These are phyloP conservation scores for Samia ricini DNA, from an alignment of 1,140 invertebrate genomes.

Conservation along the genomic window DNA sequence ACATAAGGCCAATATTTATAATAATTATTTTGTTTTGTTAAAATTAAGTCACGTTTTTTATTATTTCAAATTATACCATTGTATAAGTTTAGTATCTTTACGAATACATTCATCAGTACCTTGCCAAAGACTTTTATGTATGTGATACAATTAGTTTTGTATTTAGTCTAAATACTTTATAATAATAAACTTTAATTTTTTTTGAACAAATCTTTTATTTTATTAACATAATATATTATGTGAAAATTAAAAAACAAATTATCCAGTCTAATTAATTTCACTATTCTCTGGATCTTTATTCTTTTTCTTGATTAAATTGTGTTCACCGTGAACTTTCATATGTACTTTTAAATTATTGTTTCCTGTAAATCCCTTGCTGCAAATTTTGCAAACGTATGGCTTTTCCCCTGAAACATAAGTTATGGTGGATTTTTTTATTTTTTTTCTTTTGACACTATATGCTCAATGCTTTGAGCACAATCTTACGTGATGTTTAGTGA, in stretches of 20 bases:
- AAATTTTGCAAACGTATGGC: conserved; percentile 59
- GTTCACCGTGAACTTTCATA: conserved; percentile 62
- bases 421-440: background rate
- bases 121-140: conserved; percentile 72
- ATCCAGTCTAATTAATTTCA: background rate
- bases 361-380: conserved; percentile 54
- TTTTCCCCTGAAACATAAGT: conserved; percentile 56
- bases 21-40: conserved; percentile 12
- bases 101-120: conserved; percentile 22
- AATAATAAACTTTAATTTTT: conserved; percentile 54
- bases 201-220: conserved; percentile 3
- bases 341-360: conserved; percentile 62
- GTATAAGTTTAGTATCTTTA: conserved; percentile 14
- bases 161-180: conserved; percentile 60
- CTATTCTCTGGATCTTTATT: conserved; percentile 13
- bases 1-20: conserved; percentile 6
- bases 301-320: conserved; percentile 40
- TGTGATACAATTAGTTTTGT: conserved; percentile 70
- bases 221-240: too few relatives aligned
- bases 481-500: too few relatives aligned
- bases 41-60: background rate
- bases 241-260: too few relatives aligned
- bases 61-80: conserved; percentile 9
- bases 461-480: too few relatives aligned
- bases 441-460: too few relatives aligned